Evolutionary conservation across 2,113 vertebrate species (phyloP).

Genomic region (Mellivora capensis): DNA sequence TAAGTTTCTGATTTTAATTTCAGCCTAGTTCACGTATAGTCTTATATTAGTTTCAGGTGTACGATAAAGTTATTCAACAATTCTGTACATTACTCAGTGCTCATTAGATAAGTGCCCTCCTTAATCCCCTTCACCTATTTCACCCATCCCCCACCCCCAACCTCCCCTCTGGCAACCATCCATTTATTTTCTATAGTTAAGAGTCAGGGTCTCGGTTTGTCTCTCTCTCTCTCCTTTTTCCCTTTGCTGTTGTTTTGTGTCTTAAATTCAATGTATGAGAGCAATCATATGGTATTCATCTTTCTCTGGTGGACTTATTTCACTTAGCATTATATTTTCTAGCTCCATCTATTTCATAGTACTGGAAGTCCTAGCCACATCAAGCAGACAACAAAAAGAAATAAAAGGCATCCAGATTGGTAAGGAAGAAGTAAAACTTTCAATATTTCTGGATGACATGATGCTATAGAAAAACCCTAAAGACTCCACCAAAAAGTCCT

Average conservation of each 20-base stretch:
- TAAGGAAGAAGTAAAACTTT: not conserved
- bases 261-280: not conserved
- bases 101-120: not conserved
- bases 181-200: not conserved
- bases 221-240: not conserved
- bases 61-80: not conserved
- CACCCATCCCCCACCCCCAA: not conserved
- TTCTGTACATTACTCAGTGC: not conserved
- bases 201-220: not conserved
- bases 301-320: not conserved
- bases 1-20: not conserved
- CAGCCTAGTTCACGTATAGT: not conserved
- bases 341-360: not conserved
- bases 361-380: not conserved
- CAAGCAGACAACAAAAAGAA: not conserved
- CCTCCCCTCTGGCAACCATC: not conserved
- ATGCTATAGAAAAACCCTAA: not conserved
- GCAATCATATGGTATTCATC: not conserved
- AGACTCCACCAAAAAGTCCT: not conserved
- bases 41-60: not conserved
- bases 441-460: not conserved
- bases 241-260: not conserved
- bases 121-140: not conserved
- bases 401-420: not conserved
- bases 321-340: not conserved